Evolutionary conservation across 2,888 invertebrate genomes (phyloP), one percentile per base, ranked within the genome.

Genomic region (Rotaria sp.): DNA sequence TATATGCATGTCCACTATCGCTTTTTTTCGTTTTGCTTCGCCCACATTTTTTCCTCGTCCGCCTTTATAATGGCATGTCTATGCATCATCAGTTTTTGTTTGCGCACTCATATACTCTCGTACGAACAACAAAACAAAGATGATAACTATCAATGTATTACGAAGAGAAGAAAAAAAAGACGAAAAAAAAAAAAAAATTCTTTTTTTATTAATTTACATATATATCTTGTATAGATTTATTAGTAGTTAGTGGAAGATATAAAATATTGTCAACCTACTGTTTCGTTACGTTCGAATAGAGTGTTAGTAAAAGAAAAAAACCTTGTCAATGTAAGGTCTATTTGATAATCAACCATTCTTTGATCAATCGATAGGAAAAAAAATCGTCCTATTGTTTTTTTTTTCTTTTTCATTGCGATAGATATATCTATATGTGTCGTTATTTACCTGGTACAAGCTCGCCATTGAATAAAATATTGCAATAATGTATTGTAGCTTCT

Each of bases 401-500:
- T 55, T 55, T 55, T 24, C 15, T 55, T 55, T 5, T 55, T 26
- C 24, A 18, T 50, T 13, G 50, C 50, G 10, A 18, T 15, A 50
- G 10, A 15, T 18, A 50, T 13, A 50, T 1, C 4, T 18, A 18
- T 50, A n/a, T n/a, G n/a, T n/a, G n/a, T n/a, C n/a, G n/a, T n/a
- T n/a, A 50, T 10, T 88, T 89, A 93, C 93, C 93, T 89, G 93
- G 94, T 50, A 96, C 96, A 45, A 96, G 95, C 91, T 96, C 96
- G 85, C 96, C 96, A 91, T 97, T 97, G 92, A 97, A 97, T 92
- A 96, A 94, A 52, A 98, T 96, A 84, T 96, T 96, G 10, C 97
- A 92, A 45, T 94, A 95, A 92, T 98, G 97, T 0, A 94, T 93
- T 4, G 96, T 95, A 0, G 96, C 94, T 92, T 96, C 96, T 57